phyloP scores from a whole-genome alignment of 2,888 invertebrate genomes.

The Chorisops tibialis region DNA sequence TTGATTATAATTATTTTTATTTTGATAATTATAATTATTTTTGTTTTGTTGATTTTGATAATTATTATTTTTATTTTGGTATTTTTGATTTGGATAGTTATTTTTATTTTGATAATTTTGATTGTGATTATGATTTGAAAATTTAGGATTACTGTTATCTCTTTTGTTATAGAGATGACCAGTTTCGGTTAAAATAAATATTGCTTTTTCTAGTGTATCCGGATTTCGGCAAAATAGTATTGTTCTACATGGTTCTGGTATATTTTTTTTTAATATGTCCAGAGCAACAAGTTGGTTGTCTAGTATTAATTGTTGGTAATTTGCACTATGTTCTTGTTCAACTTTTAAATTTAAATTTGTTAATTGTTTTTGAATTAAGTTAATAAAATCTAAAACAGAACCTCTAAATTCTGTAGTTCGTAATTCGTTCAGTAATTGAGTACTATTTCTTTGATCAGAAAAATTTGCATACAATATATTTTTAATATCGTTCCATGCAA shows the following conservation, averaged over 20 bases:
- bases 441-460: not conserved
- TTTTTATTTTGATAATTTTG: no score
- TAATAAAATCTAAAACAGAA: no score
- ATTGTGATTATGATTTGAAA: not conserved
- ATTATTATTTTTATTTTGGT: no score
- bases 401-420: no score
- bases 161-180: not conserved
- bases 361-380: no score
- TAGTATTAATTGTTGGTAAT: not conserved
- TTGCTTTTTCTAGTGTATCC: not conserved
- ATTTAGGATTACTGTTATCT: not conserved
- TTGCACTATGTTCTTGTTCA: conserved; percentile 2
- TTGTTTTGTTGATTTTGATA: no score
- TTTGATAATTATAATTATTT: no score
- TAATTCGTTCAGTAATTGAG: not conserved
- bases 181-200: not conserved
- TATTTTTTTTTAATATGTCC: not conserved
- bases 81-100: no score
- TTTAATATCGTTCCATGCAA: not conserved
- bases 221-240: not conserved
- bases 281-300: not conserved
- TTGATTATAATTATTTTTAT: not conserved
- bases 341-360: no score
- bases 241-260: not conserved
- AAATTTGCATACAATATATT: not conserved